Evolutionary conservation across 2,113 vertebrate genomes (phyloP), one percentile per base, ranked within the genome.

Genomic region (Dissostichus mawsoni): DNA sequence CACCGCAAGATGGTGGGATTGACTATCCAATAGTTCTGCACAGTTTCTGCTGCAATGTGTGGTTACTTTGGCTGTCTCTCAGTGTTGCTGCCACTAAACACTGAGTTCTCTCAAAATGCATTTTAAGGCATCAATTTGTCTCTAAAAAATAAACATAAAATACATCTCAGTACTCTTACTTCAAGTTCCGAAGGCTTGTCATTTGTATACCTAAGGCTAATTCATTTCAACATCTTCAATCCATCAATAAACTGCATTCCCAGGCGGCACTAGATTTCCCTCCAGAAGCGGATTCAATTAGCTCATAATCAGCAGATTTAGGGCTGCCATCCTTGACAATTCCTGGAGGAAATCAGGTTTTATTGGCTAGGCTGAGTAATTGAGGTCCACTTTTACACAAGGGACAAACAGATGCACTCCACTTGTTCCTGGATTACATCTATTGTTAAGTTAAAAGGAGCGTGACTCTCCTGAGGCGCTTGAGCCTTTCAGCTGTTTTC

Each of bases 1-100:
- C 82, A 93, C 70, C 78, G 82, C 84, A 92, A 81, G 70, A 90
- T 80, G 90, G 77, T 81, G 80, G 87, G 78, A 81, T 48, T 82
- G 84, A 80, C 84, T 68, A 69, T 70, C 45, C 18, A 81, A 58
- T 75, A 18, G 29, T 66, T 62, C 70, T 77, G 76, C 70, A 79
- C 56, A 85, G 25, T 80, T 51, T 73, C 74, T 57, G 66, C 50
- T 58, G 66, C 36, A 71, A 71, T 72, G 73, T 62, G 20, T 58
- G 14, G 4, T 67, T 57, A 51, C 56, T 55, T 9, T 61, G 45
- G 13, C 1, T 73, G 47, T 20, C 64, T 44, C 36, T 4, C 36
- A 41, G 6, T 41, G 5, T 7, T 6, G 36, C 36, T 41, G 36
- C 36, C 36, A 8, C 36, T 17, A 25, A 58, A 81, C 14, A 56